These are phyloP conservation scores for Ardeotis arabs DNA, from an alignment of 2,113 vertebrate genomes.

Conservation along the genomic window DNA sequence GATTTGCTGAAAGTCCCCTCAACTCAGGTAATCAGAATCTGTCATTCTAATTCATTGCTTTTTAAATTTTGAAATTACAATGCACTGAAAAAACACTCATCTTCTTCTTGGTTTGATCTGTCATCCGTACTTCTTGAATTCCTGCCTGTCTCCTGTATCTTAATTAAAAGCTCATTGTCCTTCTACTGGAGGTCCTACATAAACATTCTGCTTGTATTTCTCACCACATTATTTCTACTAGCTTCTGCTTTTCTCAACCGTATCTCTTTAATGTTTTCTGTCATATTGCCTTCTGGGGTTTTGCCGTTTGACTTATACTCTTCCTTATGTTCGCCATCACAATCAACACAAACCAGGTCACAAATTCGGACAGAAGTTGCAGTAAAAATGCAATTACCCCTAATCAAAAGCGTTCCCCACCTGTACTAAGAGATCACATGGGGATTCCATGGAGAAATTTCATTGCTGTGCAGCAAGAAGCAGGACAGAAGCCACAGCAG, in stretches of 20 bases:
- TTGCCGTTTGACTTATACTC: background rate
- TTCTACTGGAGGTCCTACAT: background rate
- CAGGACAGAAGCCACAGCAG: background rate
- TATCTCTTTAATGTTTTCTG: background rate
- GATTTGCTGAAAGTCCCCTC: background rate
- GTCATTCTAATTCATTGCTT: background rate
- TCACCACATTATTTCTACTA: background rate
- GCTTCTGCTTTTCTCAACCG: background rate
- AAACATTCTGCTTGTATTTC: background rate
- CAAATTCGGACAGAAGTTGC: background rate
- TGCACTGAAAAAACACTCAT: background rate
- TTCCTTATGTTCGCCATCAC: background rate
- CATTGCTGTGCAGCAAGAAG: background rate
- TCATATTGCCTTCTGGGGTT: background rate
- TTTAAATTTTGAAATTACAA: background rate
- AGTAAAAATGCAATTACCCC: background rate
- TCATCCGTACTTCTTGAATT: background rate
- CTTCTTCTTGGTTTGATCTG: background rate
- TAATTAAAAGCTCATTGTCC: background rate
- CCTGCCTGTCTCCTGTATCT: background rate
- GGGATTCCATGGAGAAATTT: background rate
- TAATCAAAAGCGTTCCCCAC: background rate
- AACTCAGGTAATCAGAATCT: background rate
- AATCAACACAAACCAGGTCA: background rate
- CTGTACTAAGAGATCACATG: background rate